These are phyloP conservation scores for Moxostoma hubbsi DNA, from an alignment of 2,797 vertebrate genomes.

Conservation along the genomic window DNA sequence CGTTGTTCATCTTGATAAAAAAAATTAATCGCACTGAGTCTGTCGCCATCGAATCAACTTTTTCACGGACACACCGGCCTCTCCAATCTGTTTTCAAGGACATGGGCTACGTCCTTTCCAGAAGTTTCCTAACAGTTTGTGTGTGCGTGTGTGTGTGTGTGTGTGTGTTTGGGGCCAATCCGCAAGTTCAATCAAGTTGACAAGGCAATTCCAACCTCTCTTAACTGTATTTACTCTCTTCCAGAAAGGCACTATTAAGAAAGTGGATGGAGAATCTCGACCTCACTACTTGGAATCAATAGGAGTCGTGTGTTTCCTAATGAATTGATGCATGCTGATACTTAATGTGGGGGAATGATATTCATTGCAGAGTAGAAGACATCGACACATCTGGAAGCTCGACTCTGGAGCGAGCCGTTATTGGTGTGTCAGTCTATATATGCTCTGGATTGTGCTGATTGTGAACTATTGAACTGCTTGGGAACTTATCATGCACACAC, in stretches of 20 bases:
- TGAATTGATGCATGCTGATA: slow-evolving; percentile 36
- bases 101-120: background rate
- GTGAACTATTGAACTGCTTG: slow-evolving; percentile 17
- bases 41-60: slow-evolving; percentile 34
- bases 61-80: background rate
- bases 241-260: background rate
- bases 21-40: slow-evolving; percentile 38
- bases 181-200: background rate
- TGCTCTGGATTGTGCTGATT: background rate
- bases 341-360: slow-evolving; percentile 19
- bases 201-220: background rate
- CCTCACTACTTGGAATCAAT: slow-evolving; percentile 27
- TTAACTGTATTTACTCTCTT: slow-evolving; percentile 14
- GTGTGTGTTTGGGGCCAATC: background rate
- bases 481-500: background rate
- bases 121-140: background rate
- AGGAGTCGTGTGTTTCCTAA: slow-evolving; percentile 14
- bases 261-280: background rate
- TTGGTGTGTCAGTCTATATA: background rate
- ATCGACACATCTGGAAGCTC: background rate
- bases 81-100: slow-evolving; percentile 36
- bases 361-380: background rate
- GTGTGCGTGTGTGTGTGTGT: background rate
- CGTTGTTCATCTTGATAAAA: slow-evolving; percentile 26
- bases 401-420: background rate